Evolutionary conservation across 92 coral and sea anemone genomes (phyloP), one percentile per base, ranked within the genome.

Genomic region (Siderastrea siderea): DNA sequence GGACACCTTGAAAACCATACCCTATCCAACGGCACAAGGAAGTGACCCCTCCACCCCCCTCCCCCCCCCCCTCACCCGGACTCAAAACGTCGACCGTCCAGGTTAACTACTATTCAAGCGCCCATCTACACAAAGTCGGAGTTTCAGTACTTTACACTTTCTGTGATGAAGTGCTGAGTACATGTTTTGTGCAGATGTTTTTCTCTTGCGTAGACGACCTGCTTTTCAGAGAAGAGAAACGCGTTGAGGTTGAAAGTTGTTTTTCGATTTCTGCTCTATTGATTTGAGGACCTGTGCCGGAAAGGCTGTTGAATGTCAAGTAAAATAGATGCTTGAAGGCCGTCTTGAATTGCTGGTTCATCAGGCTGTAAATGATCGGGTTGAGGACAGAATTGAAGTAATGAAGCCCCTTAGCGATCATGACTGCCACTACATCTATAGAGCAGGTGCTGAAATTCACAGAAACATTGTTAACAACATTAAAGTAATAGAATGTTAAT

Each of bases 391-490:
- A 90, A 80, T 95, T 95, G 55, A 90, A 87, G 79, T 90, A 95
- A 55, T 95, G 98, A 12, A 95, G 96, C 88, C 94, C 94, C 74
- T 95, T 95, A 46, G 96, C 93, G 16, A 95, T 50, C 94, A 95
- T 67, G 52, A 95, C 94, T 6, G 94, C 88, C 47, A 82, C 92
- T 3, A 78, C 50, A 60, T 88, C 73, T 49, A 95, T 88, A 0
- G 60, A 74, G 50, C 89, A 89, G n/a, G 88, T 43, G 47, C 94
- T 91, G 72, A 7, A 79, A 79, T 4, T 10, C 0, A 79, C 38
- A 26, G 38, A 26, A 26, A 26, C 38, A 26, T 26, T 26, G 38
- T 26, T 26, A 26, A 26, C 38, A 26, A 26, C 38, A 0, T 26
- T 26, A 26, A 26, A 26, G 0, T 26, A 26, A 26, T 26, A 26